Percentiles rank a stretch among this genome's conserved stretches.
Conservation (phyloP, 2,888 invertebrate species). For the Pocota personata region DNA sequence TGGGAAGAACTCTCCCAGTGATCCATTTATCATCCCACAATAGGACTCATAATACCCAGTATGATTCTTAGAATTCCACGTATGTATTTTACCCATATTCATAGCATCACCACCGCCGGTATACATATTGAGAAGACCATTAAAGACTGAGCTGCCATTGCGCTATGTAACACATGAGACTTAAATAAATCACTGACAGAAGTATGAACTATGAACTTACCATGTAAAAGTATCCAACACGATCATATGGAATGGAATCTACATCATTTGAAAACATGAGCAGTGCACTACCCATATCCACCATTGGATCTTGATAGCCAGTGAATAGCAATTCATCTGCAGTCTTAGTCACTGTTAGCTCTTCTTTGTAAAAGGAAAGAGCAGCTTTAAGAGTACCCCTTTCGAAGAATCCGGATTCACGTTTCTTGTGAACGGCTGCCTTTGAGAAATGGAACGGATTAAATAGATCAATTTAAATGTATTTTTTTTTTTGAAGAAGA, state of each 20-base stretch:
- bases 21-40: conserved; percentile 87
- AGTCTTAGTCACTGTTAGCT: conserved; percentile 85
- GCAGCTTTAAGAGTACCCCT: conserved; percentile 85
- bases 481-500: background rate
- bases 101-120: conserved; percentile 87
- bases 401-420: conserved; percentile 84
- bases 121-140: conserved; percentile 90
- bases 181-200: too few relatives aligned
- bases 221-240: conserved; percentile 92
- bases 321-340: conserved; percentile 89
- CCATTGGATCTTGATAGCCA: conserved; percentile 89
- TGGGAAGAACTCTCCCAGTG: conserved; percentile 92
- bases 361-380: conserved; percentile 84
- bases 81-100: conserved; percentile 87
- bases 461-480: conserved; percentile 2
- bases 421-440: conserved; percentile 82
- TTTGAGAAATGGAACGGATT: conserved; percentile 75
- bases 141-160: conserved; percentile 89
- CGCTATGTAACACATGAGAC: conserved; percentile 87
- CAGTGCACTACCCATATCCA: conserved; percentile 86
- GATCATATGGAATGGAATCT: conserved; percentile 86
- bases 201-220: conserved; percentile 86
- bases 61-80: conserved; percentile 88
- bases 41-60: conserved; percentile 83
- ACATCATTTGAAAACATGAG: conserved; percentile 83